Evolutionary conservation across 2,797 vertebrate genomes (phyloP).

Genomic region (Coregonus suidteri): DNA sequence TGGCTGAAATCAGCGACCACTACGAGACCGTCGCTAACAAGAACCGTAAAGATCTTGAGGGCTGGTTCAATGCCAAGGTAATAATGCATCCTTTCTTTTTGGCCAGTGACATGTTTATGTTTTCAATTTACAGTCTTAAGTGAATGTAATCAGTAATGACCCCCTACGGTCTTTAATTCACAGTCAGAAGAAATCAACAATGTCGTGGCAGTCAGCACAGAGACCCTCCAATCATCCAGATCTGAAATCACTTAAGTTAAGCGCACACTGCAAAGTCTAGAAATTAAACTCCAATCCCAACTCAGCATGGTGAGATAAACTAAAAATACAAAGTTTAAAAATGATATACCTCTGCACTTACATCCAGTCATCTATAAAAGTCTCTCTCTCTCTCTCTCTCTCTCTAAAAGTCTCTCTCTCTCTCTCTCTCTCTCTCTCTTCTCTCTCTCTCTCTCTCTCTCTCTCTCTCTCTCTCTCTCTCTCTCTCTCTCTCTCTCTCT

Average conservation of each 20-base stretch:
- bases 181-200: conserved; percentile 60
- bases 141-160: not conserved
- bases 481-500: not conserved
- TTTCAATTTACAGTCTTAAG: not conserved
- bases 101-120: not conserved
- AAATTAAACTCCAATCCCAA: conserved; percentile 85
- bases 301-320: conserved; percentile 76
- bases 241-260: conserved; percentile 62
- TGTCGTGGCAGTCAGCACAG: conserved; percentile 51
- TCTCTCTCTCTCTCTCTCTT: not conserved
- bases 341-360: not conserved
- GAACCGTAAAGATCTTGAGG: conserved; percentile 83
- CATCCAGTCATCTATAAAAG: not conserved
- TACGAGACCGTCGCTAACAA: conserved; percentile 82
- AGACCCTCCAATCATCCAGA: conserved; percentile 51
- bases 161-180: not conserved
- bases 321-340: not conserved
- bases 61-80: conserved; percentile 89
- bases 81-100: conserved; percentile 8
- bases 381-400: not conserved
- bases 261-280: conserved; percentile 76
- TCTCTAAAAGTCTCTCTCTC: not conserved
- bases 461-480: not conserved
- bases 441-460: not conserved
- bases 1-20: conserved; percentile 83